Evolutionary conservation across 2,797 vertebrate species (phyloP), one percentile per base, ranked within the genome.

Genomic region (Mormyrops boulengeri): DNA sequence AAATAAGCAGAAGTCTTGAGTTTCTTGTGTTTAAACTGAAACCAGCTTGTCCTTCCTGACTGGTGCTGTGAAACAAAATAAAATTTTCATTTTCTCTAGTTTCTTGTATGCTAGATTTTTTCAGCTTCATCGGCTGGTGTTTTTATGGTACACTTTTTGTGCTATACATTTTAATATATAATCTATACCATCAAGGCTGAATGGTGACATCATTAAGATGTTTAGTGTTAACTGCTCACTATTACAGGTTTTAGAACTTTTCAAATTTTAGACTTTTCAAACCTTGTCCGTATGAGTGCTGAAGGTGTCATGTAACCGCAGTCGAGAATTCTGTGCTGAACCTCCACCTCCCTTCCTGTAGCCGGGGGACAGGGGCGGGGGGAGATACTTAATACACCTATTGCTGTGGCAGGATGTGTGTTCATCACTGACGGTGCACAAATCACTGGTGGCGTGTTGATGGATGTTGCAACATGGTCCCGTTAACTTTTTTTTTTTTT

Each of bases 381-480:
- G 3, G 52, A 12, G 8, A n/a, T 22, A 85, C 22, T 90, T 91
- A 90, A 90, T 91, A 38, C 55, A 90, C 88, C 14, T 89, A 88
- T 94, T 93, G 90, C 92, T 85, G 88, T 91, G 93, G 93, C 94
- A 94, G 94, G 94, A 94, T 94, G 88, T 94, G 49, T 57, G 30
- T 69, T 41, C 11, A 26, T 69, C 62, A 87, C 49, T 87, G 34
- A 80, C 11, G n/a, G n/a, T 5, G 50, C 49, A 22, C 85, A 55
- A 41, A 17, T 12, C 12, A 8, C 60, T 49, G 30, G 4, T n/a
- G 4, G 5, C 5, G 12, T 38, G 30, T 19, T 85, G 6, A 6
- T 1, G 53, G 34, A 62, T 86, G 50, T 86, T 4, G 6, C 11
- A n/a, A n/a, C 12, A 17, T 87, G 53, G 30, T 87, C 14, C 14